Evolutionary conservation across 2,797 vertebrate species (phyloP).

Genomic region (Allobates femoralis): DNA sequence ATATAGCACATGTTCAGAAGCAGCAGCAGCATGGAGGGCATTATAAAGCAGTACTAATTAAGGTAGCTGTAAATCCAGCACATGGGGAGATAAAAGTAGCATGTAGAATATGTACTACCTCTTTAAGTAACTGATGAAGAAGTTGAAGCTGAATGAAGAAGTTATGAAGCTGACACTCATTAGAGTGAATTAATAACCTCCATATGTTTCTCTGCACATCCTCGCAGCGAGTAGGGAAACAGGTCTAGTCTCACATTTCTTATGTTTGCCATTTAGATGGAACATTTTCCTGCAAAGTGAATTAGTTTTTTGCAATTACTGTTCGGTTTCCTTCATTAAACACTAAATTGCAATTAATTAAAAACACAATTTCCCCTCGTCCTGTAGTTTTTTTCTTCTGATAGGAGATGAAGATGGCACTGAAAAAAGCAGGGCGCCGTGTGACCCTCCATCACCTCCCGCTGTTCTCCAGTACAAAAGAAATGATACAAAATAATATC

Average conservation of each 20-base stretch:
- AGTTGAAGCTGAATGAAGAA: not conserved
- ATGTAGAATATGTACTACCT: no score
- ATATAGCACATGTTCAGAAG: no score
- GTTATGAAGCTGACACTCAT: not conserved
- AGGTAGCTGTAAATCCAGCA: no score
- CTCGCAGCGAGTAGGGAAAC: not conserved
- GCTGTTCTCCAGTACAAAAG: not conserved
- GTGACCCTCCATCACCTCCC: not conserved
- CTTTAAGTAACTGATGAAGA: not conserved
- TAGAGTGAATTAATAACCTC: not conserved
- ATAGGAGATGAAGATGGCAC: slow-evolving; percentile 11
- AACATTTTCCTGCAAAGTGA: slow-evolving; percentile 5
- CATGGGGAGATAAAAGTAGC: no score
- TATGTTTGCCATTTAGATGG: slow-evolving; percentile 10
- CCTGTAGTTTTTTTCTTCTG: not conserved
- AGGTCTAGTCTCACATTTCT: not conserved
- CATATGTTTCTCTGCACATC: not conserved
- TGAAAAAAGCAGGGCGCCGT: not conserved
- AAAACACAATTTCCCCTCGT: slow-evolving; percentile 25
- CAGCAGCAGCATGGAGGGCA: no score
- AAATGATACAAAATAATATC: no score
- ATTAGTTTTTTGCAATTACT: slow-evolving; percentile 22
- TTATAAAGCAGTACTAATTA: no score
- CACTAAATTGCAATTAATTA: slow-evolving; percentile 47
- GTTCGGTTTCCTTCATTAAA: slow-evolving; percentile 36